phyloP scores from a whole-genome alignment of 2,888 invertebrate species.

The Drosophila rubida region DNA sequence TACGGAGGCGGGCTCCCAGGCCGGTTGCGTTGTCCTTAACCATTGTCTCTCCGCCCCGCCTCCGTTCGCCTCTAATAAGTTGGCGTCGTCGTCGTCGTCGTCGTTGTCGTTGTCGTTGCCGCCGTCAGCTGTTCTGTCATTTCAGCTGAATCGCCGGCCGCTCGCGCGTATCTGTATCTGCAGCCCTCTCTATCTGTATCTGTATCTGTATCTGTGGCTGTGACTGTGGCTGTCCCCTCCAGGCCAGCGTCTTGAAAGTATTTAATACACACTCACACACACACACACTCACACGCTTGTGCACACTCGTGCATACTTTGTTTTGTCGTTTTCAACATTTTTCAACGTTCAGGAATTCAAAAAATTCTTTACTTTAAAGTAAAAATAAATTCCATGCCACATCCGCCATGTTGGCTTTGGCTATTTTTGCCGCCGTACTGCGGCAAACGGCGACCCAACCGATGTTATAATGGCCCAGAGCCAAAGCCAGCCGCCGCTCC shows the following conservation, averaged over 20 bases:
- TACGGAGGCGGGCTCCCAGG: slow-evolving; percentile 27
- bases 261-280: slow-evolving; percentile 44
- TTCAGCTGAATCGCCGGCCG: slow-evolving; percentile 61
- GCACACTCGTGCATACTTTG: slow-evolving; percentile 62
- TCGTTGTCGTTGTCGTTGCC: too few species aligned
- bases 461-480: slow-evolving; percentile 62
- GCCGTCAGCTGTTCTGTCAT: slow-evolving; percentile 68
- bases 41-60: slow-evolving; percentile 10
- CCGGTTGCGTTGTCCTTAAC: slow-evolving; percentile 45
- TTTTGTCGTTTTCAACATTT: slow-evolving; percentile 78
- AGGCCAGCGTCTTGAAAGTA: slow-evolving; percentile 61
- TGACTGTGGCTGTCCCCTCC: slow-evolving; percentile 35
- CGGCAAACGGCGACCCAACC: slow-evolving; percentile 39
- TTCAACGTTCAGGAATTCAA: slow-evolving; percentile 78
- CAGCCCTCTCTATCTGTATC: slow-evolving; percentile 12
- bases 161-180: slow-evolving; percentile 32
- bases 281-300: slow-evolving; percentile 13
- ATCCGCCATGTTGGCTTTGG: slow-evolving; percentile 79
- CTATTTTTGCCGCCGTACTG: slow-evolving; percentile 70
- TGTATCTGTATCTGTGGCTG: slow-evolving; percentile 21
- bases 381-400: slow-evolving; percentile 79
- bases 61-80: neutral
- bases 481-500: slow-evolving; percentile 43
- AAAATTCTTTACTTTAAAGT: slow-evolving; percentile 79
- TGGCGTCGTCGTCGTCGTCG: too few species aligned